These are phyloP conservation scores for Willisornis vidua DNA, from an alignment of 2,113 vertebrate species.

Conservation along the genomic window DNA sequence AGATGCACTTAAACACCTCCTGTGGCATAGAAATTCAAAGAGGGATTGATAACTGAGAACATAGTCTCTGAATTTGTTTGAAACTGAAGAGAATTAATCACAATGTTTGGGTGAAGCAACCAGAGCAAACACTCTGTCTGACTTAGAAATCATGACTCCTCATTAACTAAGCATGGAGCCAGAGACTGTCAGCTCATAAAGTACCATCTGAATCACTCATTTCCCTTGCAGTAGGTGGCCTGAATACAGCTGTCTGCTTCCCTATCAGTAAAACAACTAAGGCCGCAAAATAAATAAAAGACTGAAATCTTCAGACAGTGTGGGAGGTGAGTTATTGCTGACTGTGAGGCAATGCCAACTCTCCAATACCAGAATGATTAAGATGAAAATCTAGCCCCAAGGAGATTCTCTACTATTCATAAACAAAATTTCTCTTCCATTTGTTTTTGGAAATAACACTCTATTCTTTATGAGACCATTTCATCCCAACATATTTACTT, in stretches of 20 bases:
- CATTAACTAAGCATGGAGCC: background rate
- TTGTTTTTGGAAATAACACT: background rate
- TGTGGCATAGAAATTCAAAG: background rate
- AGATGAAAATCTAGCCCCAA: background rate
- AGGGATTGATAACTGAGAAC: background rate
- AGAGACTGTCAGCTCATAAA: background rate
- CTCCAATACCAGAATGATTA: background rate
- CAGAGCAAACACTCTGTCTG: background rate
- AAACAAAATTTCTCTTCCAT: background rate
- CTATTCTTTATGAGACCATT: background rate
- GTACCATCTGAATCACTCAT: background rate
- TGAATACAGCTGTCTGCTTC: background rate
- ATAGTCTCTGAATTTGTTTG: background rate
- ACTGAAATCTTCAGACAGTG: background rate
- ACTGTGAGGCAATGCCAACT: background rate
- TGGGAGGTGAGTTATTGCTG: background rate
- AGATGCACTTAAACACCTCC: background rate
- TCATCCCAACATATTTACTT: background rate
- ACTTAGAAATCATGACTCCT: background rate
- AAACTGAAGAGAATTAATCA: background rate
- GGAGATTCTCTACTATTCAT: background rate
- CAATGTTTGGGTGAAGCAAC: background rate
- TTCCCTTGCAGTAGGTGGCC: background rate
- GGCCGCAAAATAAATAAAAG: slow-evolving; percentile 10
- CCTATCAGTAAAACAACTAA: background rate